Base-by-base conservation (phyloP, 2,888 invertebrate genomes). In the Branchipolynoe longqiensis region DNA sequence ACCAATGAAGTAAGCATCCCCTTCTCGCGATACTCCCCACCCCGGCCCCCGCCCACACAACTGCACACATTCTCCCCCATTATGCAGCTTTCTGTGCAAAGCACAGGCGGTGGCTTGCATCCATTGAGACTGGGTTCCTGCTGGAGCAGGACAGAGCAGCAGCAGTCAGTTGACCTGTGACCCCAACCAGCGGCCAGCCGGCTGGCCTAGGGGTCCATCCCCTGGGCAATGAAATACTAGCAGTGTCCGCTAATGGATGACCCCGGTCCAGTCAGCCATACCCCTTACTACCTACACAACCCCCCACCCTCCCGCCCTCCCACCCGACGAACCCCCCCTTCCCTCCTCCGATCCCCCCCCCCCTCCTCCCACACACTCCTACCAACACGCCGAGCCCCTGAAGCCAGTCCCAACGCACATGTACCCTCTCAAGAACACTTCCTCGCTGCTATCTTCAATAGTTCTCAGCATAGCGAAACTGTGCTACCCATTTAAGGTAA, bases 171-270 rank as follows among this genome's bases (percentile, higher is more conserved):
- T 78, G 78, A 78, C 54, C 78, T 48, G 48, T 78, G 78, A 73
- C 73, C 73, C 41, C 36, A n/a, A 38, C 73, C 41, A 40, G 41
- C 48, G 48, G 78, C 41, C 48, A 78, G 78, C 41, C 28, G 78
- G 25, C 36, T 48, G 48, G n/a, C 78, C n/a, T 54, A 4, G n/a
- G 25, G 48, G 28, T 28, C 48, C 36, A 12, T 78, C 78, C 78
- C 78, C 25, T 28, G 78, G 78, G 78, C 78, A 78, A 78, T 78
- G 54, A 78, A 54, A 54, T 48, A 78, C 78, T 48, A 28, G 78
- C 78, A 22, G 78, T 14, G 31, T 18, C 28, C 28, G 18, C 54
- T 78, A 78, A 78, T 78, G 78, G 78, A 18, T 41, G 54, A 78
- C 78, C 78, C 22, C 78, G 31, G n/a, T n/a, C 48, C 41, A 25